phyloP scores from a whole-genome alignment of 2,888 invertebrate genomes.

The Drosophila kuntzei region DNA sequence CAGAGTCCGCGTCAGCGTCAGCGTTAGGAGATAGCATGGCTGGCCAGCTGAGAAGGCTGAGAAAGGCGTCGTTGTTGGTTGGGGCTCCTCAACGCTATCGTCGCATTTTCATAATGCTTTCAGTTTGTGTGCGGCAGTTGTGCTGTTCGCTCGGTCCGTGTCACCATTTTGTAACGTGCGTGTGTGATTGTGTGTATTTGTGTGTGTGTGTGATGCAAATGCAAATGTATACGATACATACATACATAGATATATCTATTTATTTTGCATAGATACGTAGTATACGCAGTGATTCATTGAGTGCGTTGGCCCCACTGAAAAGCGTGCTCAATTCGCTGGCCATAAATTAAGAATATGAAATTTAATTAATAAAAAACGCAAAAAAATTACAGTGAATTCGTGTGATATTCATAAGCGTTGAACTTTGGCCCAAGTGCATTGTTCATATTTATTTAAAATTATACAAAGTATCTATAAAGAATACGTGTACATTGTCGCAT shows the following conservation, averaged over 20 bases:
- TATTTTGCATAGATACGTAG: slow-evolving; percentile 20
- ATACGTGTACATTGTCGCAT: slow-evolving; percentile 35
- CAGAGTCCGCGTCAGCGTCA: neutral
- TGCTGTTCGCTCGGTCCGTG: slow-evolving; percentile 66
- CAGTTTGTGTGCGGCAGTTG: slow-evolving; percentile 67
- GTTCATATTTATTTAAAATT: slow-evolving; percentile 1
- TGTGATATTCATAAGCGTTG: neutral
- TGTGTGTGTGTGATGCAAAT: slow-evolving; percentile 47
- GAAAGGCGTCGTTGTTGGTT: slow-evolving; percentile 18
- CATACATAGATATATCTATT: slow-evolving; percentile 28
- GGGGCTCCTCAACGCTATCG: slow-evolving; percentile 40
- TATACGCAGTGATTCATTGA: slow-evolving; percentile 65
- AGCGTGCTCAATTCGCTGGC: slow-evolving; percentile 28
- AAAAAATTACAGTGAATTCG: neutral
- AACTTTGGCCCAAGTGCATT: slow-evolving; percentile 5
- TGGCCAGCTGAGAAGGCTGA: slow-evolving; percentile 31
- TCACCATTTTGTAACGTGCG: slow-evolving; percentile 60
- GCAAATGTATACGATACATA: slow-evolving; percentile 34
- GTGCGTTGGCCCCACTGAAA: slow-evolving; percentile 73
- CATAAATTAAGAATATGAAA: slow-evolving; percentile 12
- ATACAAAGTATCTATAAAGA: slow-evolving; percentile 1
- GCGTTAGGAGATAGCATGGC: slow-evolving; percentile 57
- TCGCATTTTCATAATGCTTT: slow-evolving; percentile 50
- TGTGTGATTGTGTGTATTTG: slow-evolving; percentile 41
- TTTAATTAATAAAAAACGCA: slow-evolving; percentile 6